Evolutionary conservation across 2,113 vertebrate species (phyloP), one percentile per base, ranked within the genome.

Genomic region (Atractosteus spatula): DNA sequence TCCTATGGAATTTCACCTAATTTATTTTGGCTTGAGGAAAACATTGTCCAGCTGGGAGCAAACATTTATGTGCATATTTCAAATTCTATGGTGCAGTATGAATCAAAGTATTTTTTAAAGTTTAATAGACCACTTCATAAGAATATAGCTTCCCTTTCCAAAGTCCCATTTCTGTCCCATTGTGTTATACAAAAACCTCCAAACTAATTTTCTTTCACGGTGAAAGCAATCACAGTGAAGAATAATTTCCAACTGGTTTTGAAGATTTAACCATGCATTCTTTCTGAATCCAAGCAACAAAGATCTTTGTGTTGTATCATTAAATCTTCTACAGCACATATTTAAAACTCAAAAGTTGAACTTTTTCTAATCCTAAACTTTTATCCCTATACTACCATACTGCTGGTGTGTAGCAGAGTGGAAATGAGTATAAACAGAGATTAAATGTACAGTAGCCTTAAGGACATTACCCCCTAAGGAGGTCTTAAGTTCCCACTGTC

Each of bases 331-430:
- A 69, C 41, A 0, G 8, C 62, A 70, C 77, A 56, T 65, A 67
- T 41, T 70, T 71, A 66, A 70, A 66, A 78, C 42, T 47, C 72
- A 79, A 82, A 76, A 61, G 66, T 74, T 66, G 70, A 82, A 62
- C 47, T 81, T 80, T 73, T 72, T 54, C 62, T 73, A 79, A 83
- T 83, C 76, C 70, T 44, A 55, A 14, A 68, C 70, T 62, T 77
- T 83, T 78, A 76, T 70, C 71, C 75, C 73, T 77, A 70, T 71
- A 66, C 68, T 71, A 70, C 68, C 17, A 43, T 74, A 66, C 75
- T 76, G 79, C 80, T 67, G 62, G 74, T 74, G 79, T 77, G 57
- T 81, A 78, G 55, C 70, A 73, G 76, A 79, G 79, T 76, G 73
- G 79, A 82, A 77, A 80, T 76, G 71, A 73, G 80, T 79, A 64